Evolutionary conservation across 2,113 vertebrate species (phyloP).

Genomic region (Puntigrus tetrazona): DNA sequence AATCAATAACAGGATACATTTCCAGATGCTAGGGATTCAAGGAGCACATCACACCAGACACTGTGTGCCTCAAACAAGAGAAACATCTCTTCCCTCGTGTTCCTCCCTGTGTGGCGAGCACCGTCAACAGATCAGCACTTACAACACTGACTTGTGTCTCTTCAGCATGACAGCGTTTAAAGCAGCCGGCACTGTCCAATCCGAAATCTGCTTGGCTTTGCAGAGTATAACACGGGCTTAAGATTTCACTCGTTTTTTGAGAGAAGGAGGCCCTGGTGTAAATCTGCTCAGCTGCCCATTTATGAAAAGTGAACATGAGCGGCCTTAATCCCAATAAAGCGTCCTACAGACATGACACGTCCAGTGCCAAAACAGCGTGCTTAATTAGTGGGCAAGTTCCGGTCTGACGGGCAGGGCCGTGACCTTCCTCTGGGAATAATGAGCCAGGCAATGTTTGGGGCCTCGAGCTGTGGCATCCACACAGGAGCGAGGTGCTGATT

Average conservation of each 20-base stretch:
- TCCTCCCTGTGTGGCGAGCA: conserved; percentile 9
- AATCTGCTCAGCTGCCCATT: conserved; percentile 41
- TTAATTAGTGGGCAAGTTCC: conserved; percentile 76
- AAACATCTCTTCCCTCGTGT: conserved; percentile 26
- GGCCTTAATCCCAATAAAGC: conserved; percentile 69
- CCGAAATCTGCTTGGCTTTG: background rate
- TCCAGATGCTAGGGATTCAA: conserved; percentile 52
- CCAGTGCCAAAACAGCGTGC: conserved; percentile 72
- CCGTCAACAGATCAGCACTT: conserved; percentile 3
- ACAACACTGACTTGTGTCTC: conserved; percentile 18
- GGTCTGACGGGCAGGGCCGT: conserved; percentile 69
- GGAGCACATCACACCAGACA: conserved; percentile 47
- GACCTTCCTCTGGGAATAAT: conserved; percentile 73
- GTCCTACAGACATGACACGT: conserved; percentile 67
- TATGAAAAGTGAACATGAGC: conserved; percentile 59
- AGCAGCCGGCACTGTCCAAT: background rate
- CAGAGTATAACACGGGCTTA: conserved; percentile 2
- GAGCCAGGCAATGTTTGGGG: conserved; percentile 74
- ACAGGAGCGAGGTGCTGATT: conserved; percentile 64
- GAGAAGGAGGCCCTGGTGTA: conserved; percentile 23
- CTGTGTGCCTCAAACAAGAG: conserved; percentile 38
- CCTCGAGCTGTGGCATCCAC: conserved; percentile 60
- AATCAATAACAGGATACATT: conserved; percentile 57
- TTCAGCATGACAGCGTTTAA: background rate
- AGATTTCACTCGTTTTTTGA: conserved; percentile 23